Conservation (phyloP, 2,888 invertebrate genomes). For the Allygus modestus region DNA sequence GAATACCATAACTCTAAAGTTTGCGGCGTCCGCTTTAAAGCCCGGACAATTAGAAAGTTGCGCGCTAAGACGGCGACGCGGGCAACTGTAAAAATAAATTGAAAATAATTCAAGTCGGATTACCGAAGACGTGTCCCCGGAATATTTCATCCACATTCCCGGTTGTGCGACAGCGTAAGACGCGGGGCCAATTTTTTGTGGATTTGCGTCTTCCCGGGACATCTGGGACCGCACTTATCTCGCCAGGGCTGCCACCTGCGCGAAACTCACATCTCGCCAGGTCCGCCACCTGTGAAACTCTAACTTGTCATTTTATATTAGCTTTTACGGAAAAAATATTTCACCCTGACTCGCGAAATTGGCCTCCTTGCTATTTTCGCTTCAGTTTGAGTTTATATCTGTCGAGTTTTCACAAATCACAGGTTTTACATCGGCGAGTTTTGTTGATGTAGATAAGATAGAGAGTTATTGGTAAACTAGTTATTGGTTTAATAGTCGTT, state of each 20-base stretch:
- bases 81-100: slow-evolving; percentile 54
- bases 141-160: slow-evolving; percentile 48
- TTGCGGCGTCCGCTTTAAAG: not conserved
- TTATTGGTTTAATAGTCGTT: no score
- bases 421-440: no score
- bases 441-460: no score
- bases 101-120: slow-evolving; percentile 48
- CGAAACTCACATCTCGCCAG: slow-evolving; percentile 21
- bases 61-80: slow-evolving; percentile 19
- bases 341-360: not conserved
- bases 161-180: slow-evolving; percentile 37
- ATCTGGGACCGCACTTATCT: slow-evolving; percentile 46
- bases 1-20: slow-evolving; percentile 14
- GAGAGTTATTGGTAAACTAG: no score
- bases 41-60: slow-evolving; percentile 36
- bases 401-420: no score
- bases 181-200: slow-evolving; percentile 47
- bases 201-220: slow-evolving; percentile 37
- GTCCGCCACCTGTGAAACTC: slow-evolving; percentile 6
- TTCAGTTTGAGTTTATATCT: no score
- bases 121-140: slow-evolving; percentile 28
- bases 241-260: not conserved
- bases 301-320: slow-evolving; percentile 16
- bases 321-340: not conserved
- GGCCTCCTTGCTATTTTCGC: no score